These are phyloP conservation scores for Lucinisca nassula DNA, from an alignment of 2,888 invertebrate species.

Conservation along the genomic window DNA sequence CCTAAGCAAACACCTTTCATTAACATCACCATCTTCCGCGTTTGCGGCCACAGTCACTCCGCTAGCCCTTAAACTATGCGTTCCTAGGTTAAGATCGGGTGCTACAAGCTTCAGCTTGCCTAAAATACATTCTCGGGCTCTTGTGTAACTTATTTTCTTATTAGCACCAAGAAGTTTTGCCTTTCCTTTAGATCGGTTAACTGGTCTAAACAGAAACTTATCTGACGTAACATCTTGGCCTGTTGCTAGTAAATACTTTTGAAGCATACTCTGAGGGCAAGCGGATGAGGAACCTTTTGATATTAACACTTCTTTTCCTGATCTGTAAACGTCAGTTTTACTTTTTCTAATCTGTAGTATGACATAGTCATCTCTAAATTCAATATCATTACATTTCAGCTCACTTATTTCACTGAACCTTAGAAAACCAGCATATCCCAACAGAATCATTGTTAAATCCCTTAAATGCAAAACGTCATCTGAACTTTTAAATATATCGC, in stretches of 20 bases:
- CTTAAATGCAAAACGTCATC: too few species aligned
- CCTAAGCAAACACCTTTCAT: constrained; percentile 26
- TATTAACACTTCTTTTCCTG: constrained; percentile 27
- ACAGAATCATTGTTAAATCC: constrained; percentile 16
- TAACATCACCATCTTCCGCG: neutral
- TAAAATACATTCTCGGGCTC: constrained; percentile 31
- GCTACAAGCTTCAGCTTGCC: constrained; percentile 20
- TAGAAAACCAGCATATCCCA: constrained; percentile 25
- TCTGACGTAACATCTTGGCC: constrained; percentile 4
- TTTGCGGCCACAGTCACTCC: constrained; percentile 25
- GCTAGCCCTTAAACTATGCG: constrained; percentile 17
- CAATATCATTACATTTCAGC: constrained; percentile 27
- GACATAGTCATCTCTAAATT: constrained; percentile 25
- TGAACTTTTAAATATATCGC: constrained; percentile 11
- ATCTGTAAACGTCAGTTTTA: constrained; percentile 46
- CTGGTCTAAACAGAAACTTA: constrained; percentile 40
- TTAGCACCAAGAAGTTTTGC: neutral
- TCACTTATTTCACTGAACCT: constrained; percentile 12
- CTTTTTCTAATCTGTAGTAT: constrained; percentile 19
- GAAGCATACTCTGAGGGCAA: constrained; percentile 29
- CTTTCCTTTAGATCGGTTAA: neutral
- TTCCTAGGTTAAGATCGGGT: constrained; percentile 10
- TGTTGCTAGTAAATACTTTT: constrained; percentile 28
- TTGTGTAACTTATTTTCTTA: constrained; percentile 27
- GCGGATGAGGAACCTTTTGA: constrained; percentile 29